Conservation (phyloP, 2,797 vertebrate genomes). For the Alcedo quadribrachys region DNA sequence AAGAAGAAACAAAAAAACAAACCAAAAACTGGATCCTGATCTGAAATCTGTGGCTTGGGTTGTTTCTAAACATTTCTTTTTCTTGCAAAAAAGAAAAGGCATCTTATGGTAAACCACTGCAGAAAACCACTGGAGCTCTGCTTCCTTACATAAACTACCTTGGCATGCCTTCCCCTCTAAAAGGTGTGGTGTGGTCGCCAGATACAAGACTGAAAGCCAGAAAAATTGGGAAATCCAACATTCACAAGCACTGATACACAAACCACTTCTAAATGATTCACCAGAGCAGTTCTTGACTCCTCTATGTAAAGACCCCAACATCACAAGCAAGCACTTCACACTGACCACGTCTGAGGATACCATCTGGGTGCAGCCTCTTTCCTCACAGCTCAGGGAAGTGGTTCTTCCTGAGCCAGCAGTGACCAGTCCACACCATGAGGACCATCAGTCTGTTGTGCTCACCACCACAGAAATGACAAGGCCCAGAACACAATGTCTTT, state of each 20-base stretch:
- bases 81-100: background rate
- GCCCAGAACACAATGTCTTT: background rate
- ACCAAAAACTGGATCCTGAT: background rate
- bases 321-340: accelerated
- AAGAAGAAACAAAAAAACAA: no score
- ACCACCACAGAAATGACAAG: background rate
- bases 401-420: background rate
- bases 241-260: background rate
- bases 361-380: accelerated
- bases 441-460: background rate
- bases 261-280: background rate
- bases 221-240: background rate
- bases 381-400: accelerated
- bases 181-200: background rate
- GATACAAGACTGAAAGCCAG: background rate
- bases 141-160: background rate
- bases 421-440: accelerated
- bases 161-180: background rate
- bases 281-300: background rate
- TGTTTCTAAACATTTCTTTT: slow-evolving; percentile 10
- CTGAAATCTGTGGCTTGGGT: slow-evolving; percentile 27
- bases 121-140: background rate
- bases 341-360: accelerated
- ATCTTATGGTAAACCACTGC: background rate
- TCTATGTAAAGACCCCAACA: background rate